A percentile compares a stretch with the other conserved stretches of the same genome.
Conservation (phyloP, 2,888 invertebrate species). For the Amphipyra berbera region DNA sequence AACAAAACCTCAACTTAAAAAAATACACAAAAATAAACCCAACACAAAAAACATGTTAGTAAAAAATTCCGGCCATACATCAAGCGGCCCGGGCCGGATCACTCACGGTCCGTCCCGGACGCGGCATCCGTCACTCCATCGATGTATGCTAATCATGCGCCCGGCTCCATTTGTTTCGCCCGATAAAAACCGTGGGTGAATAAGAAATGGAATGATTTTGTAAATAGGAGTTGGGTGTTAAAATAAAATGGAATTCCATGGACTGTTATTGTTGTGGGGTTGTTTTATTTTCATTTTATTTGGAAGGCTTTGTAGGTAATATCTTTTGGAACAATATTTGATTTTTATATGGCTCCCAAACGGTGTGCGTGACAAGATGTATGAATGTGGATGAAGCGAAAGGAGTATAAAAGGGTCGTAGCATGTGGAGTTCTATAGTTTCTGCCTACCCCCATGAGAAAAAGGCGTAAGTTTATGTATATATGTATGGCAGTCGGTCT, state of each 20-base stretch:
- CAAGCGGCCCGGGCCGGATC: conserved; percentile 39
- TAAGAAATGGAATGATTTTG: conserved; percentile 33
- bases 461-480: too few relatives aligned
- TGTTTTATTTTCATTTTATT: too few relatives aligned
- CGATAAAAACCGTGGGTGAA: conserved; percentile 24
- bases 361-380: too few relatives aligned
- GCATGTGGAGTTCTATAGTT: too few relatives aligned
- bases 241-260: not conserved
- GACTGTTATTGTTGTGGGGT: too few relatives aligned
- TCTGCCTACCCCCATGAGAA: too few relatives aligned
- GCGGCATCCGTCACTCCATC: conserved; percentile 49
- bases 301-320: too few relatives aligned
- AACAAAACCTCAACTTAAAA: conserved; percentile 8
- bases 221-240: conserved; percentile 5
- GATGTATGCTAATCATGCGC: conserved; percentile 54
- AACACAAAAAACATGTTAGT: conserved; percentile 24
- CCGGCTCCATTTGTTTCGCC: conserved; percentile 38
- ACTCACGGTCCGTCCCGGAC: conserved; percentile 47
- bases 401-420: too few relatives aligned
- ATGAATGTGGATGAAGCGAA: too few relatives aligned
- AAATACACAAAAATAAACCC: conserved; percentile 18
- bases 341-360: too few relatives aligned
- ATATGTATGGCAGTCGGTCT: too few relatives aligned
- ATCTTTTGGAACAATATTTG: too few relatives aligned
- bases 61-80: conserved; percentile 48